Conservation (phyloP, 2,797 vertebrate genomes). For the Otus scops region DNA sequence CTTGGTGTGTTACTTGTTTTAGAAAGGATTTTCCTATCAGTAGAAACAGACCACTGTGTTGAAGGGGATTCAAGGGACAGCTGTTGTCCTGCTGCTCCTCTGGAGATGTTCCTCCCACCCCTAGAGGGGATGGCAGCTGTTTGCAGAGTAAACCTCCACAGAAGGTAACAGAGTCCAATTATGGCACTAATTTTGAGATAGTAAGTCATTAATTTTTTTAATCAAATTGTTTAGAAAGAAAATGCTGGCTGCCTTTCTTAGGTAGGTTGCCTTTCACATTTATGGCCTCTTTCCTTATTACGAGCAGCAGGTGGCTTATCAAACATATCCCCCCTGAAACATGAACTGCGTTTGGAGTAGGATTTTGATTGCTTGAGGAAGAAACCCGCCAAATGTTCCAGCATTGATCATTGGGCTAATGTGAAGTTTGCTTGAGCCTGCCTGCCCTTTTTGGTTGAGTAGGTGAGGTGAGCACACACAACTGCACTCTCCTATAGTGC, state of each 20-base stretch:
- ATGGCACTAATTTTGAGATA: background rate
- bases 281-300: background rate
- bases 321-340: background rate
- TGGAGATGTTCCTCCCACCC: background rate
- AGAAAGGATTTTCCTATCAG: background rate
- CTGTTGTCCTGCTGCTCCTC: background rate
- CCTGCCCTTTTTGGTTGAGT: background rate
- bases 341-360: background rate
- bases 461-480: background rate
- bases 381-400: background rate
- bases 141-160: background rate
- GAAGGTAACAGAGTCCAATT: background rate
- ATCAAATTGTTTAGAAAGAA: background rate
- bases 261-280: background rate
- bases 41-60: background rate
- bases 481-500: rapidly evolving
- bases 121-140: background rate
- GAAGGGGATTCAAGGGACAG: background rate
- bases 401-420: background rate
- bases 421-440: background rate
- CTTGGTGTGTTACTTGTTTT: background rate
- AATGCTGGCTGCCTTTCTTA: background rate
- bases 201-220: background rate
- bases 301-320: background rate
- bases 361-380: background rate